Conservation (phyloP, 2,113 vertebrate genomes). For the Leptobrachium ailaonicum region DNA sequence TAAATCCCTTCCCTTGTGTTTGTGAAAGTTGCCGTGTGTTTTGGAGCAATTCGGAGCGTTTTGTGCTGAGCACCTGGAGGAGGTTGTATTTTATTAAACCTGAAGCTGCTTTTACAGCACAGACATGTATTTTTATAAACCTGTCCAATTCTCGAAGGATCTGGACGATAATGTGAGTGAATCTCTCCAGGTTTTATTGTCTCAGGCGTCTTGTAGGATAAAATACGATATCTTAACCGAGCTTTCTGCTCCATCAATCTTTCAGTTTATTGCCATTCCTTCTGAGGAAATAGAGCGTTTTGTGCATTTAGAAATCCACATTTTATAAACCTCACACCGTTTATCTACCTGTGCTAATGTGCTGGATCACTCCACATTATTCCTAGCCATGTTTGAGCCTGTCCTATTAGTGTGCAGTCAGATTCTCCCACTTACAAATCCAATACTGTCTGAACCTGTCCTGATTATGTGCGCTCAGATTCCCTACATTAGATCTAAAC, state of each 20-base stretch:
- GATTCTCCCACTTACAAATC: too few relatives aligned
- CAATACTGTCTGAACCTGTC: not conserved
- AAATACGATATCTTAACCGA: not conserved
- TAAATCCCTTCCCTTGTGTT: too few relatives aligned
- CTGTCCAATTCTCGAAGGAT: not conserved
- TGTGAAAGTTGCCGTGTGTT: too few relatives aligned
- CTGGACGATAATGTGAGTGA: not conserved
- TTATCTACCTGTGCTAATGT: not conserved
- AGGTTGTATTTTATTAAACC: not conserved
- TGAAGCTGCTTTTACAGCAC: not conserved
- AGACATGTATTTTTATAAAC: not conserved
- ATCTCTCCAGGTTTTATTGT: conserved; percentile 7
- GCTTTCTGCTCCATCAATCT: not conserved
- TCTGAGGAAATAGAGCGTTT: not conserved
- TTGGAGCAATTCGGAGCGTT: too few relatives aligned
- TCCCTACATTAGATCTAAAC: not conserved
- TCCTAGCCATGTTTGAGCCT: not conserved
- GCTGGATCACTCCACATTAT: not conserved
- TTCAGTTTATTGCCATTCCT: not conserved
- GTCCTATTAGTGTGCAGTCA: not conserved
- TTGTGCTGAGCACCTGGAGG: not conserved
- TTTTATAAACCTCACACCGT: not conserved
- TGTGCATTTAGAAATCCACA: not conserved
- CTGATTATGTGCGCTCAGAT: not conserved
- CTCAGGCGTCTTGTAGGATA: not conserved